Evolutionary conservation across 2,888 invertebrate genomes (phyloP), one percentile per base, ranked within the genome.

Genomic region (Clistopyga incitator): DNA sequence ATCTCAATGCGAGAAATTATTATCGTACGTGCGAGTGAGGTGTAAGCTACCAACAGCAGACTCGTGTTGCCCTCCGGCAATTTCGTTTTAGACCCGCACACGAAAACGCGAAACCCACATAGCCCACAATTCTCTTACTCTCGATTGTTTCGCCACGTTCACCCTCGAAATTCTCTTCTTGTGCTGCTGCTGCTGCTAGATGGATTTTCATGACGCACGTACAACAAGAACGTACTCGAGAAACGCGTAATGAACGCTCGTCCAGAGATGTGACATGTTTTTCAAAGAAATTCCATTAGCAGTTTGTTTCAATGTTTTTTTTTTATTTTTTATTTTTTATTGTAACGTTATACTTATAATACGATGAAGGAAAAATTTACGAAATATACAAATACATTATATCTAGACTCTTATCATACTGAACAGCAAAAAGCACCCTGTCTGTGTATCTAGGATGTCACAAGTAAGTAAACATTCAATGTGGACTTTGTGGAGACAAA

Each of bases 1-100:
- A 87, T 84, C 82, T 84, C 82, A 86, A 84, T 86, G 81, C 79
- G 70, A 81, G 77, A 78, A 81, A 83, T 84, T 86, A 85, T 86
- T 86, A 84, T 84, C 78, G 70, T 84, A 84, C 86, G 84, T 83
- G 83, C 75, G 81, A 82, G 74, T 72, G 23, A 38, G 29, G 50
- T 34, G 47, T 34, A 34, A 29, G 47, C 47, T 13, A 47, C 56
- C 47, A 50, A 15, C 68, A 54, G 68, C 34, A 38, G 23, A 78
- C 18, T 67, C 45, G 65, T 38, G 23, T 34, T 77, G 67, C 83
- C 83, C 79, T 67, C 38, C 23, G 83, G 83, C 65, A 72, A 83
- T 83, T 83, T 77, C 79, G 67, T 83, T 83, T 68, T 72, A 71
- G 54, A 76, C 64, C 52, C 78, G 70, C 70, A 70, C 59, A 70